Evolutionary conservation across 53 echinoderm and acorn worm genomes (phyloP).

Genomic region (Hippasteria phrygiana): DNA sequence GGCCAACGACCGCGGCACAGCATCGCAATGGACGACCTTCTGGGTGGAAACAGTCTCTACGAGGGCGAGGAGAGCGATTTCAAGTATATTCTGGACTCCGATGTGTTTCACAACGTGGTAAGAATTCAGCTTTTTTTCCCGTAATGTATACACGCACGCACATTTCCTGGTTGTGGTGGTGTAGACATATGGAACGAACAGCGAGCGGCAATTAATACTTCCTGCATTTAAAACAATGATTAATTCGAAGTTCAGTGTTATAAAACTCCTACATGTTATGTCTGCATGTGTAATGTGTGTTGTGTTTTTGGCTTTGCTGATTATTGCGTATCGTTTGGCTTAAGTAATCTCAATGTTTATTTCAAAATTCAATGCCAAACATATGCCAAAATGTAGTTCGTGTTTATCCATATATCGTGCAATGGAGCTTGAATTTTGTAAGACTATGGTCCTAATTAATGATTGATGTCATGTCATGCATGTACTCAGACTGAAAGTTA

Average conservation of each 20-base stretch:
- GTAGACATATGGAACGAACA: conserved; percentile 25
- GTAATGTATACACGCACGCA: neutral
- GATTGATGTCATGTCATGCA: no score
- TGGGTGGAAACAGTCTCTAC: conserved; percentile 86
- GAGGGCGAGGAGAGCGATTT: conserved; percentile 89
- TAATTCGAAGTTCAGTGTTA: neutral
- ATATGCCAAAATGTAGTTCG: no score
- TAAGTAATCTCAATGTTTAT: no score
- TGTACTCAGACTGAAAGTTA: no score
- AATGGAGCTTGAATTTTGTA: no score
- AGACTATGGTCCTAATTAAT: no score
- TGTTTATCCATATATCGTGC: no score
- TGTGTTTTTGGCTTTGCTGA: no score
- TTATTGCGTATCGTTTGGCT: no score
- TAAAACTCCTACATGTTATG: neutral
- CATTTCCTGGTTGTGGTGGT: no score
- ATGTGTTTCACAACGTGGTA: conserved; percentile 96
- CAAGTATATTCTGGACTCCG: conserved; percentile 94
- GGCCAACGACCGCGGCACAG: conserved; percentile 91
- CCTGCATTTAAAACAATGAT: neutral
- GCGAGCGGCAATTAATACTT: conserved; percentile 3
- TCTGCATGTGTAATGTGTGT: no score
- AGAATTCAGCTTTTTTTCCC: conserved; percentile 50
- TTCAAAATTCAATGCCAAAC: no score
- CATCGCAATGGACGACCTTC: conserved; percentile 94